These are phyloP conservation scores for Brenthis hecate DNA, from an alignment of 2,888 invertebrate species.

Conservation along the genomic window DNA sequence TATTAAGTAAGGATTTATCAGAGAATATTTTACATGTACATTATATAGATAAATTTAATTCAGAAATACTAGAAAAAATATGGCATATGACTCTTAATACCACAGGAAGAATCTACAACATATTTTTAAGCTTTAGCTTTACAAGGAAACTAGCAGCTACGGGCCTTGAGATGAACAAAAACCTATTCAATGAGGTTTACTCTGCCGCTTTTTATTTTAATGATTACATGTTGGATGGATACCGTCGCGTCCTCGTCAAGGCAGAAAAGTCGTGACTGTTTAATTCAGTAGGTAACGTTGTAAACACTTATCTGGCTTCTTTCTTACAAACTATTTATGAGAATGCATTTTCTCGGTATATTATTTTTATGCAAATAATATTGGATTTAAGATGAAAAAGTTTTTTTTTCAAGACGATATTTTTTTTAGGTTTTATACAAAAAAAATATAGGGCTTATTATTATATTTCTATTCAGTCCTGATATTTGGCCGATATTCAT, in stretches of 20 bases:
- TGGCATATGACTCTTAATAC: background rate
- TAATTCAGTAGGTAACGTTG: constrained; percentile 33
- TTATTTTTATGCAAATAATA: background rate
- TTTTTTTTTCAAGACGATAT: too few relatives aligned
- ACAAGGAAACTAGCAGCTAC: constrained; percentile 56
- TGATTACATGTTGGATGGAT: constrained; percentile 38
- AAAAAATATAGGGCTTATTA: too few relatives aligned
- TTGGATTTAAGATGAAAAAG: too few relatives aligned
- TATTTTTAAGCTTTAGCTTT: constrained; percentile 9
- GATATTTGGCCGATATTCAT: too few relatives aligned
- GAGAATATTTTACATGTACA: too few relatives aligned
- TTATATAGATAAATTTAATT: too few relatives aligned
- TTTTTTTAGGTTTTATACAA: too few relatives aligned
- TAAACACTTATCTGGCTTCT: constrained; percentile 8
- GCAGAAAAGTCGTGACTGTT: constrained; percentile 45
- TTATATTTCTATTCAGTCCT: too few relatives aligned
- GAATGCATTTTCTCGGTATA: constrained; percentile 8
- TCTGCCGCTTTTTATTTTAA: constrained; percentile 51
- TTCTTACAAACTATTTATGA: constrained; percentile 5
- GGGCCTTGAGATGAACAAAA: constrained; percentile 61
- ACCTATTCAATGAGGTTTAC: constrained; percentile 51
- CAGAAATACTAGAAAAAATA: background rate
- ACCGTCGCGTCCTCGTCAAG: constrained; percentile 33
- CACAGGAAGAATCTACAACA: background rate
- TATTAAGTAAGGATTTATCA: too few relatives aligned